phyloP scores from a whole-genome alignment of 2,113 vertebrate species.

The Ageneiosus marmoratus region DNA sequence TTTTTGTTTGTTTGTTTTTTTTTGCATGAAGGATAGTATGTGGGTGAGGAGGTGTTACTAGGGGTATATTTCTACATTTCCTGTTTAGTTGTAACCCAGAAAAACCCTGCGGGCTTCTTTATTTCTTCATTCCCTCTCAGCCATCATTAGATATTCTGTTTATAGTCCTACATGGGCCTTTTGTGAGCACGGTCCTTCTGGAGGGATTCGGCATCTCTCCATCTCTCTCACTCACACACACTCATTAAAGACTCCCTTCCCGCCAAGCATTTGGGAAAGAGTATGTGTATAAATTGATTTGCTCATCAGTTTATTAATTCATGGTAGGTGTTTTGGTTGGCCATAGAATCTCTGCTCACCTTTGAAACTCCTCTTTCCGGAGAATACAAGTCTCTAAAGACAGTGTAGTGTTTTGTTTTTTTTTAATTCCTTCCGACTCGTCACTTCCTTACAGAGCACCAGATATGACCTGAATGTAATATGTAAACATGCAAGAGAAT shows the following conservation, averaged over 20 bases:
- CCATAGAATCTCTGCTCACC: conserved; percentile 42
- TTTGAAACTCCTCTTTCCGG: conserved; percentile 21
- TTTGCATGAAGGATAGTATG: background rate
- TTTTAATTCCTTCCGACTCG: background rate
- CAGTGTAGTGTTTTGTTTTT: background rate
- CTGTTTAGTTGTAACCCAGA: conserved; percentile 9
- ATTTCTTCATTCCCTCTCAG: conserved; percentile 65
- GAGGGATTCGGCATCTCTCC: conserved; percentile 64
- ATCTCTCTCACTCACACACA: background rate
- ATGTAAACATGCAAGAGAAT: background rate
- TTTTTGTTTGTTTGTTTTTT: background rate
- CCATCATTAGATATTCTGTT: conserved; percentile 82
- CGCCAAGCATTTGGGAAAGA: conserved; percentile 73
- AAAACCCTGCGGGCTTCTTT: conserved; percentile 56
- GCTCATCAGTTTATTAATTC: conserved; percentile 69
- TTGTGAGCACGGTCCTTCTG: conserved; percentile 71
- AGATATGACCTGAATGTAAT: background rate
- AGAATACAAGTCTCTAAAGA: background rate
- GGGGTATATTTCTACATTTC: background rate
- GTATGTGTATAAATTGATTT: conserved; percentile 72
- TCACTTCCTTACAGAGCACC: background rate
- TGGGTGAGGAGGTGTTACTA: background rate
- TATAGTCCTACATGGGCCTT: conserved; percentile 74
- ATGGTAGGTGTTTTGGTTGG: conserved; percentile 68
- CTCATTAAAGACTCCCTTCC: conserved; percentile 60